Evolutionary conservation across 2,797 vertebrate genomes (phyloP).

Genomic region (Lacerta bilineata): DNA sequence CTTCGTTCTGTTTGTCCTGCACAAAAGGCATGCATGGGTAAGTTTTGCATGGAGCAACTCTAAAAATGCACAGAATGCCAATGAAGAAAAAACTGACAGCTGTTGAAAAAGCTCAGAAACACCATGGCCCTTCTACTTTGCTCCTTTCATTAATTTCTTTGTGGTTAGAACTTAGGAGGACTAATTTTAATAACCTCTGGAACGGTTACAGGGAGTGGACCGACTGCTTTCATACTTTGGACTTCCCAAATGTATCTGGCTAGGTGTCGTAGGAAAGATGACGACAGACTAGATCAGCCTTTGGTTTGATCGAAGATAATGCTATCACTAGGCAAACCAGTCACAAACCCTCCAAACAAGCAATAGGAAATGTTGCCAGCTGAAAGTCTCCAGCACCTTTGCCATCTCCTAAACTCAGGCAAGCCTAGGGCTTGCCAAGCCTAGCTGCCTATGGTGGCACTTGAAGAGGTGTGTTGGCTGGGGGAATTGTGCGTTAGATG

Average conservation of each 20-base stretch:
- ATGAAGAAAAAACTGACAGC: constrained; percentile 15
- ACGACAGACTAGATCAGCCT: not conserved
- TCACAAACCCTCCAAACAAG: not conserved
- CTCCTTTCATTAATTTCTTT: not conserved
- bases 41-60: not conserved
- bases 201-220: not conserved
- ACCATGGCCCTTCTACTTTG: not conserved
- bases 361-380: not conserved
- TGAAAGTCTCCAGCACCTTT: not conserved
- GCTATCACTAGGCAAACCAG: not conserved
- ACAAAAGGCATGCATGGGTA: not conserved
- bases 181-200: not conserved
- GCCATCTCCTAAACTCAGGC: not conserved
- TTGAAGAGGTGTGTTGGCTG: not conserved
- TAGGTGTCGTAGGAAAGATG: not conserved
- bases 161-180: not conserved
- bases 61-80: not conserved
- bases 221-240: not conserved
- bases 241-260: not conserved
- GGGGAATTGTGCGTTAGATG: not conserved
- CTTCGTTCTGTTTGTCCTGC: constrained; percentile 95
- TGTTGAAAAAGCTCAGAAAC: not conserved
- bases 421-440: not conserved
- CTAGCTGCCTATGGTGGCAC: not conserved
- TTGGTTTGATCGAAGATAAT: not conserved